These are phyloP conservation scores for Himalopsyche phryganea DNA, from an alignment of 1,140 invertebrate genomes.

Conservation along the genomic window DNA sequence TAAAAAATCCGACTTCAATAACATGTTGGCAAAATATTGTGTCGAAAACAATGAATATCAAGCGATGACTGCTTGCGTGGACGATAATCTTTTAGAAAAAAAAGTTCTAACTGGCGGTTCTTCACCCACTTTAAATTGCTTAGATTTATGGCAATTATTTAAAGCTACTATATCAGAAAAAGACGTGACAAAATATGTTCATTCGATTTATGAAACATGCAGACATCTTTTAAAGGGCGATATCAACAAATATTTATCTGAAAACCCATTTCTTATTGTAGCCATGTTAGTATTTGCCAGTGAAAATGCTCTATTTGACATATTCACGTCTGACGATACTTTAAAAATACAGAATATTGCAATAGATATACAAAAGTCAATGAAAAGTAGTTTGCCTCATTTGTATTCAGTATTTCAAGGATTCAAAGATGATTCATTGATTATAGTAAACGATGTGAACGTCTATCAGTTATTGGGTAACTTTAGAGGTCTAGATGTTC, in stretches of 20 bases:
- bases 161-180: constrained; percentile 49
- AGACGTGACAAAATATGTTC: constrained; percentile 46
- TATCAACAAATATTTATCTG: constrained; percentile 45
- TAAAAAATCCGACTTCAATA: constrained; percentile 51
- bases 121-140: constrained; percentile 41
- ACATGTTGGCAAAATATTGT: constrained; percentile 53
- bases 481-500: constrained; percentile 54
- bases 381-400: constrained; percentile 43
- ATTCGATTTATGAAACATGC: constrained; percentile 50
- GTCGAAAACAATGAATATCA: constrained; percentile 53
- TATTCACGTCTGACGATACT: constrained; percentile 45
- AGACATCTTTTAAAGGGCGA: constrained; percentile 46
- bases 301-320: constrained; percentile 46
- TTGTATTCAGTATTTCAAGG: constrained; percentile 47
- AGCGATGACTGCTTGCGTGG: constrained; percentile 49
- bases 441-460: constrained; percentile 49
- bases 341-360: constrained; percentile 40
- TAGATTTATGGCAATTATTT: constrained; percentile 49
- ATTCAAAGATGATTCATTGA: constrained; percentile 40
- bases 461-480: constrained; percentile 57
- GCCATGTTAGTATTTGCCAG: constrained; percentile 49
- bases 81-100: constrained; percentile 45
- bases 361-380: constrained; percentile 16
- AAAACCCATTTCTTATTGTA: constrained; percentile 46
- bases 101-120: constrained; percentile 34